A percentile compares a stretch with the other conserved stretches of the same genome.
Evolutionary conservation across 2,797 vertebrate genomes (phyloP).

Genomic region (Momotus momota): DNA sequence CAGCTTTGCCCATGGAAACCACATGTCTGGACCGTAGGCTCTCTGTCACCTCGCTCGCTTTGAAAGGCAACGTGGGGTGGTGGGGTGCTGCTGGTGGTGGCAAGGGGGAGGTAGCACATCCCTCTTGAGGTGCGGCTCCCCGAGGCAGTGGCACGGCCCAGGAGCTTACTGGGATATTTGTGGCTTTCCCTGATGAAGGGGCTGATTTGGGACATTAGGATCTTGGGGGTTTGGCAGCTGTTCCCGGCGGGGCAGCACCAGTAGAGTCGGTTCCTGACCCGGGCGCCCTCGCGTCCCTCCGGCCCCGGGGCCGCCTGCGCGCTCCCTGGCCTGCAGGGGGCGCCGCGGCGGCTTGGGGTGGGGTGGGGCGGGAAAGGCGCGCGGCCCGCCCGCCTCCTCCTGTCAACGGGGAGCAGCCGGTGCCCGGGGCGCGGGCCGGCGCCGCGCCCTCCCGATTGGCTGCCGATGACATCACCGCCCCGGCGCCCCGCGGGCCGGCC

Average conservation of each 20-base stretch:
- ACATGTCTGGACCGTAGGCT: accelerated
- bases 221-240: no score
- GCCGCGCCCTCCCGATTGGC: conserved; percentile 85
- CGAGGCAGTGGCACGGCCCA: accelerated
- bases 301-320: no score
- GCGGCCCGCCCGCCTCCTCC: not conserved
- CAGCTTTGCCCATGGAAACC: not conserved
- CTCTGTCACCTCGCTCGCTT: not conserved
- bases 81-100: not conserved
- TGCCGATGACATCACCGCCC: conserved; percentile 91
- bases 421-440: conserved; percentile 72
- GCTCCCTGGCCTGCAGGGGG: not conserved
- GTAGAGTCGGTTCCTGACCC: accelerated
- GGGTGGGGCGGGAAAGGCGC: no score
- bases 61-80: not conserved
- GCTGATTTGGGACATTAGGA: no score
- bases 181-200: no score
- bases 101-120: not conserved
- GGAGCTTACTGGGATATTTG: not conserved
- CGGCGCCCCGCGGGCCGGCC: not conserved
- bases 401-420: conserved; percentile 72
- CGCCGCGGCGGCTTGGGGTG: not conserved
- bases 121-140: not conserved
- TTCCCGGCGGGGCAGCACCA: not conserved
- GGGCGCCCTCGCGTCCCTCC: not conserved